phyloP scores from a whole-genome alignment of 2,797 vertebrate species.

The Sparus aurata region DNA sequence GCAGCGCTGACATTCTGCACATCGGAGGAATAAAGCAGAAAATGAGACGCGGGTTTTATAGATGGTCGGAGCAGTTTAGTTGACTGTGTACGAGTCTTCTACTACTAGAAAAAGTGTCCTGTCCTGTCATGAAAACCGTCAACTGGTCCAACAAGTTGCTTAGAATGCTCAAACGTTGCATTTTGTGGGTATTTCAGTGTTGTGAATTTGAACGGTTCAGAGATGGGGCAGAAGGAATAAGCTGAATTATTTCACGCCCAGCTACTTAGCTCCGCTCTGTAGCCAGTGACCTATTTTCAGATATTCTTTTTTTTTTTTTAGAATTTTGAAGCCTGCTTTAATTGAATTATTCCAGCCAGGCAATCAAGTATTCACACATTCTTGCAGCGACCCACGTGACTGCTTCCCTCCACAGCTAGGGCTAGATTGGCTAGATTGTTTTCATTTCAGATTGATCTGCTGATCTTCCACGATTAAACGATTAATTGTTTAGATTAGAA shows the following conservation, averaged over 20 bases:
- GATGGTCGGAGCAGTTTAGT: constrained; percentile 16
- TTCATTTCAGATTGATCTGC: too few species aligned
- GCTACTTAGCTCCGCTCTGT: background rate
- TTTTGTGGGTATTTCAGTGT: background rate
- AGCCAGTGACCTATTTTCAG: constrained; percentile 50
- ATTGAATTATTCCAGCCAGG: constrained; percentile 65
- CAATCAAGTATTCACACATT: constrained; percentile 45
- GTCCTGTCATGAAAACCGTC: background rate
- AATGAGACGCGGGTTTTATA: constrained; percentile 47
- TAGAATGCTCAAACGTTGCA: background rate
- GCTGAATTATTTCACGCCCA: background rate
- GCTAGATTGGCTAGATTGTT: too few species aligned
- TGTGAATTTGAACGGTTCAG: constrained; percentile 1
- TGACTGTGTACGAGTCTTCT: constrained; percentile 25
- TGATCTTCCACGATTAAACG: too few species aligned
- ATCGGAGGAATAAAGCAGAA: constrained; percentile 14
- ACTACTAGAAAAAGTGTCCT: background rate
- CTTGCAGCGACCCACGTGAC: constrained; percentile 22
- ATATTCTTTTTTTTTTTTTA: constrained; percentile 20
- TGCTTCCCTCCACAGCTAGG: too few species aligned
- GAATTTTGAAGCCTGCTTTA: constrained; percentile 46
- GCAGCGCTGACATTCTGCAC: constrained; percentile 52
- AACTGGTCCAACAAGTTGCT: background rate
- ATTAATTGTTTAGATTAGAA: too few species aligned
- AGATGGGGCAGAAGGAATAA: background rate